A percentile compares a stretch with the other conserved stretches of the same genome.
Conservation (phyloP, 1,140 invertebrate genomes). For the Diuraphis noxia region DNA sequence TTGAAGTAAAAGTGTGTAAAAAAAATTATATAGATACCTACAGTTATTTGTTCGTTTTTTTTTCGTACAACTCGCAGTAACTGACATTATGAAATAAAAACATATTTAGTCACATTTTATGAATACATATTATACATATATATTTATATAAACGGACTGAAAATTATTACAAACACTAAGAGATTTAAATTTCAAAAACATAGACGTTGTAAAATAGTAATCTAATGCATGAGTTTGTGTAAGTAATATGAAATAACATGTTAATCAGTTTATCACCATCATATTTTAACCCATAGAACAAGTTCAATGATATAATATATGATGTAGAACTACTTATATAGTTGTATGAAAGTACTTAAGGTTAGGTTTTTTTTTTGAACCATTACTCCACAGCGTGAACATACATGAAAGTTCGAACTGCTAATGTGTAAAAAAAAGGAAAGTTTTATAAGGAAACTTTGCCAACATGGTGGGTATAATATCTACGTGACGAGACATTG, state of each 20-base stretch:
- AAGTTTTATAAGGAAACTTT: constrained; percentile 44
- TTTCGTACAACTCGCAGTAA: background rate
- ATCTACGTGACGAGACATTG: constrained; percentile 45
- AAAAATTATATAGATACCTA: background rate
- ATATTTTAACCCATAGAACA: constrained; percentile 4
- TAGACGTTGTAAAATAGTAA: background rate
- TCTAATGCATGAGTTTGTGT: background rate
- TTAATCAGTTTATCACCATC: background rate
- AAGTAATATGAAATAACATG: background rate
- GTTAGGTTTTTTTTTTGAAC: background rate
- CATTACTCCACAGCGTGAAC: background rate
- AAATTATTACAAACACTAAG: background rate
- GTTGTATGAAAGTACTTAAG: background rate
- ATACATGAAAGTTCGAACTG: background rate
- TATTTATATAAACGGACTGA: background rate
- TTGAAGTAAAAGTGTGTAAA: background rate
- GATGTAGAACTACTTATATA: constrained; percentile 12
- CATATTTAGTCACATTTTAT: background rate
- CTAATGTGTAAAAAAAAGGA: background rate
- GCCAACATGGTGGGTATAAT: background rate
- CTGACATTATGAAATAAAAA: background rate
- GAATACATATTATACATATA: background rate
- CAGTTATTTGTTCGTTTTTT: background rate
- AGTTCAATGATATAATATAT: constrained; percentile 46
- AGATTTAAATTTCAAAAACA: background rate